Conservation (phyloP, 2,113 vertebrate genomes). For the Philantomba maxwellii region DNA sequence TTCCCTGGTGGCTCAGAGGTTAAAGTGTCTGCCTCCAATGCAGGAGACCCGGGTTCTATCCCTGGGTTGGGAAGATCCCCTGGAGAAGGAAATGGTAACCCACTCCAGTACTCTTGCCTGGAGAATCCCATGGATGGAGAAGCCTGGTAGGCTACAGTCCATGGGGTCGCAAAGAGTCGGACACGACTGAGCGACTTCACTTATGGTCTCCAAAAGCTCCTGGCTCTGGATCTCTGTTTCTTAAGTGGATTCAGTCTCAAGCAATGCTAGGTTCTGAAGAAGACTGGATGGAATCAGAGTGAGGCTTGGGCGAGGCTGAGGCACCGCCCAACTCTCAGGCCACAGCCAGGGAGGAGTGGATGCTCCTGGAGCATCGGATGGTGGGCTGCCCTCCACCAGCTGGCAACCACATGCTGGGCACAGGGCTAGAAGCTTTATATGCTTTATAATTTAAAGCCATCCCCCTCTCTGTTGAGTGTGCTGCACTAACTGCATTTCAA, state of each 20-base stretch:
- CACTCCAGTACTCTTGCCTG: too few species aligned
- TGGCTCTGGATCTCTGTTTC: background rate
- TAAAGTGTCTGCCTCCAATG: too few species aligned
- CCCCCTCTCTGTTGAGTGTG: rapidly evolving
- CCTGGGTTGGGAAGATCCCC: too few species aligned
- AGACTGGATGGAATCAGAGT: too few species aligned
- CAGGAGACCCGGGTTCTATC: too few species aligned
- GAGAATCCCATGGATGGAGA: too few species aligned
- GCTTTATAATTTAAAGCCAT: background rate
- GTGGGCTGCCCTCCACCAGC: background rate
- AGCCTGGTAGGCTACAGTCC: too few species aligned
- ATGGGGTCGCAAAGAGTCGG: too few species aligned
- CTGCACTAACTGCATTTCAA: background rate
- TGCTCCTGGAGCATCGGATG: rapidly evolving
- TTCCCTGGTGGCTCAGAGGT: too few species aligned
- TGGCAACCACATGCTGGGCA: rapidly evolving
- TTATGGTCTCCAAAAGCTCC: background rate
- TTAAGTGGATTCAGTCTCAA: background rate
- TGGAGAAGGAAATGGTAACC: too few species aligned
- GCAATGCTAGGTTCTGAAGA: background rate
- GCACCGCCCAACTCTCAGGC: too few species aligned
- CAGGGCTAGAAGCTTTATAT: background rate
- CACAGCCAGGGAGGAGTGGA: background rate
- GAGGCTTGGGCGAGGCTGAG: background rate
- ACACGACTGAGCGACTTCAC: too few species aligned